phyloP scores from a whole-genome alignment of 2,113 vertebrate species.

The Strix aluco region DNA sequence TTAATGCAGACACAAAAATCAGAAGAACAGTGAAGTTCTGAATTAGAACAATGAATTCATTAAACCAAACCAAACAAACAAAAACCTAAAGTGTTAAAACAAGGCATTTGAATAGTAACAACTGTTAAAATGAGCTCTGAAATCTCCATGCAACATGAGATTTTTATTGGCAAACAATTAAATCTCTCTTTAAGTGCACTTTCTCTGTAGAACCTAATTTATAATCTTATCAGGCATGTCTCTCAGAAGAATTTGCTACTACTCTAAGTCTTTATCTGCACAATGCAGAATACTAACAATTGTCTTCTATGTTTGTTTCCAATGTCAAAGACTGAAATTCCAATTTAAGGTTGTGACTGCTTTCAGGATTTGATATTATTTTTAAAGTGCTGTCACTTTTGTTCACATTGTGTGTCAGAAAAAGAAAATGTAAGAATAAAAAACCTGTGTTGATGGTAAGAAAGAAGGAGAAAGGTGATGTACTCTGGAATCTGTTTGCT shows the following conservation, averaged over 20 bases:
- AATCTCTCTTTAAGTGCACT: constrained; percentile 55
- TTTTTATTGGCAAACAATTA: constrained; percentile 70
- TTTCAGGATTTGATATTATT: constrained; percentile 44
- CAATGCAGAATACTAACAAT: constrained; percentile 48
- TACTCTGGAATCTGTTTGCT: neutral
- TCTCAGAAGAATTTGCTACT: constrained; percentile 59
- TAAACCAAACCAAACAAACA: constrained; percentile 27
- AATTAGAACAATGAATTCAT: constrained; percentile 32
- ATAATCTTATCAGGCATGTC: constrained; percentile 62
- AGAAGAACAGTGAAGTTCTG: neutral
- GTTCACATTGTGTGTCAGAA: neutral
- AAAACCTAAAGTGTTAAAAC: constrained; percentile 33
- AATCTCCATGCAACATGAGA: constrained; percentile 42
- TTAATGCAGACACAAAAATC: neutral
- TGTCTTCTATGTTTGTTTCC: constrained; percentile 54
- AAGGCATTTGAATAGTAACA: constrained; percentile 50
- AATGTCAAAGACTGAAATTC: constrained; percentile 56
- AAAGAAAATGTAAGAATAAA: neutral
- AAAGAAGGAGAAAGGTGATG: neutral
- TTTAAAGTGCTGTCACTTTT: constrained; percentile 29
- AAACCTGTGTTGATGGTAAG: neutral
- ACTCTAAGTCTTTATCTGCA: constrained; percentile 62
- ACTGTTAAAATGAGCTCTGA: constrained; percentile 42
- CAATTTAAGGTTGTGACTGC: constrained; percentile 48
- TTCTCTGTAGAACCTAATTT: constrained; percentile 66